Evolutionary conservation across 2,113 vertebrate genomes (phyloP), one percentile per base, ranked within the genome.

Genomic region (Chaenogobius annularis): DNA sequence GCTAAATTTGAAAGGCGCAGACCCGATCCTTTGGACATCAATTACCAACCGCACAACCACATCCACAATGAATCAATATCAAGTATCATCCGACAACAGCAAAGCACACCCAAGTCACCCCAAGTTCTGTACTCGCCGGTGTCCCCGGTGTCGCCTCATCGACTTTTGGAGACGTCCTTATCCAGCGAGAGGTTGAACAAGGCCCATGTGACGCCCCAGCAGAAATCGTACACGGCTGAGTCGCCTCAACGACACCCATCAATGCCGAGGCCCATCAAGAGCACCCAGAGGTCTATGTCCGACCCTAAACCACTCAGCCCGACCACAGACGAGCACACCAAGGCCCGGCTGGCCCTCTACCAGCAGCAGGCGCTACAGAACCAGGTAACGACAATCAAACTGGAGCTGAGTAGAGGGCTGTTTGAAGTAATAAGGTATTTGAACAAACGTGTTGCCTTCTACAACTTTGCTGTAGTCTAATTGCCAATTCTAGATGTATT

Each of bases 281-380:
- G 92, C 91, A 93, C 97, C 87, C 98, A 99, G 77, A 94, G 98
- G 79, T 99, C 98, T 66, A 93, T 99, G 92, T 99, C 98, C 0
- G 98, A 99, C 86, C 98, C 98, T 79, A 99, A 99, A 79, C 92
- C 97, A 78, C 95, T 99, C 82, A 99, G 98, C 87, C 98, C 97
- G 66, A 99, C 96, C 0, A 94, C 95, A 1, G 97, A 99, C 68
- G 98, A 99, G 66, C 93, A 96, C 7, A 80, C 95, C 77, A 97
- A 96, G 91, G 96, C 96, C 87, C 95, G 95, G 78, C 95, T 98
- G 89, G 94, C 95, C 73, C 92, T 97, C 88, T 98, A 96, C 87
- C 97, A 99, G 86, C 98, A 98, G 62, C 93, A 97, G 7, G 92
- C 95, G 75, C 96, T 97, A 54, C 95, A 96, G 70, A 94, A 92